phyloP scores from a whole-genome alignment of 2,888 invertebrate genomes.

The Apamea epomidion region DNA sequence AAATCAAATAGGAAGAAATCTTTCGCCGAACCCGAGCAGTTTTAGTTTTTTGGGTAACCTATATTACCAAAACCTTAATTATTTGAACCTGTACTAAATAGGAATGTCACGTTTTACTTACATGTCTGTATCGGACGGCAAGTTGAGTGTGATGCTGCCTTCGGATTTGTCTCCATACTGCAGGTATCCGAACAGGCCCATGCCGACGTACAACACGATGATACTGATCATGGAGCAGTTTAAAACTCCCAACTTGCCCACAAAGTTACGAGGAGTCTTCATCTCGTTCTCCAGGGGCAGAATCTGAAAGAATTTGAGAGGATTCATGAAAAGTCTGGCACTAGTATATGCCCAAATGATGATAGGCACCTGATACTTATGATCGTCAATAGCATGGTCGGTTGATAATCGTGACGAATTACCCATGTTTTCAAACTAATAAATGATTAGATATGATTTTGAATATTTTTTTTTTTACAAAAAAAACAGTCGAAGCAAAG shows the following conservation, averaged over 20 bases:
- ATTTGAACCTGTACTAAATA: not conserved
- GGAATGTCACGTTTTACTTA: slow-evolving; percentile 80
- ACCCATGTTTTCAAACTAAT: not conserved
- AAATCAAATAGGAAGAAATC: not conserved
- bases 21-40: not conserved
- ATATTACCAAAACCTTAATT: not conserved
- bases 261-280: slow-evolving; percentile 96
- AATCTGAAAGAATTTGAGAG: slow-evolving; percentile 90
- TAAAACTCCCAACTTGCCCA: slow-evolving; percentile 95
- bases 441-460: not conserved
- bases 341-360: not conserved
- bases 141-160: slow-evolving; percentile 96
- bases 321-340: not conserved
- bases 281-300: slow-evolving; percentile 98
- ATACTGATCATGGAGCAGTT: slow-evolving; percentile 96
- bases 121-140: slow-evolving; percentile 92
- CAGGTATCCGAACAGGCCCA: slow-evolving; percentile 98
- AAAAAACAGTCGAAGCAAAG: no score
- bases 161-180: slow-evolving; percentile 93
- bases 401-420: not conserved
- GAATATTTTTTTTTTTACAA: no score
- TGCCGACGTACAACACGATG: slow-evolving; percentile 95
- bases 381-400: not conserved
- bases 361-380: not conserved
- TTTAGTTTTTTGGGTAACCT: not conserved